phyloP scores from a whole-genome alignment of 1,140 invertebrate species.

The Drosophila tani region DNA sequence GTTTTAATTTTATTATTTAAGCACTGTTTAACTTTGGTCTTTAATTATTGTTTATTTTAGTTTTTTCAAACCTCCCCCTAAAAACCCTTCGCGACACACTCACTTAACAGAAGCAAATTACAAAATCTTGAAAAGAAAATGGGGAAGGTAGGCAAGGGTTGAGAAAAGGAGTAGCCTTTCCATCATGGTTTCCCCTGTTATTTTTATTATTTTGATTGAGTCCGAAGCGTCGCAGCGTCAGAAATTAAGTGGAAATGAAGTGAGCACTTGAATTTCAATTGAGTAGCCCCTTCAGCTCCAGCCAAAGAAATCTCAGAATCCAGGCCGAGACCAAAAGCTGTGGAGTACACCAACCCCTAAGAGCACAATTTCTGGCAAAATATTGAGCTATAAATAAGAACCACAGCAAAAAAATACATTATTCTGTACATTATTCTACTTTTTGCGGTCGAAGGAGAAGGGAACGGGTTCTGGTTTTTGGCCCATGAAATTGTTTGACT shows the following conservation, averaged over 20 bases:
- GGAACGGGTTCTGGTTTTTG: constrained; percentile 33
- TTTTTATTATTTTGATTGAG: constrained; percentile 50
- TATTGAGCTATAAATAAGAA: constrained; percentile 45
- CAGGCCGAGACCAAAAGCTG: constrained; percentile 8
- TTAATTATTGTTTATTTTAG: background rate
- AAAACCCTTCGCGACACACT: too few relatives aligned
- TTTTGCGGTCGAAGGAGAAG: constrained; percentile 33
- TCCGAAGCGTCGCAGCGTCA: constrained; percentile 48
- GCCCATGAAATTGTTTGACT: constrained; percentile 64
- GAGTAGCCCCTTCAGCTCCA: constrained; percentile 28
- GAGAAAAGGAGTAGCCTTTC: background rate
- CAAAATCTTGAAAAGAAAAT: background rate
- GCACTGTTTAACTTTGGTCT: too few relatives aligned
- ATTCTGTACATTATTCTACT: constrained; percentile 47
- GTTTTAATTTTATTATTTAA: too few relatives aligned
- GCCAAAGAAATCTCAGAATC: constrained; percentile 6
- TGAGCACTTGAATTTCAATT: constrained; percentile 69
- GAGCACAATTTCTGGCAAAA: constrained; percentile 23
- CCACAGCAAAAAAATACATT: constrained; percentile 36
- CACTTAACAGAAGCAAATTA: background rate
- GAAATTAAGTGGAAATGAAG: constrained; percentile 63
- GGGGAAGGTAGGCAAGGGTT: background rate
- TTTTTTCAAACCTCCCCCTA: too few relatives aligned
- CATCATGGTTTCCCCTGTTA: background rate
- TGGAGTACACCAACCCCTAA: constrained; percentile 28